Percentiles rank a stretch among this genome's conserved stretches.
phyloP scores from a whole-genome alignment of 2,888 invertebrate species.

The Apeira syringaria region DNA sequence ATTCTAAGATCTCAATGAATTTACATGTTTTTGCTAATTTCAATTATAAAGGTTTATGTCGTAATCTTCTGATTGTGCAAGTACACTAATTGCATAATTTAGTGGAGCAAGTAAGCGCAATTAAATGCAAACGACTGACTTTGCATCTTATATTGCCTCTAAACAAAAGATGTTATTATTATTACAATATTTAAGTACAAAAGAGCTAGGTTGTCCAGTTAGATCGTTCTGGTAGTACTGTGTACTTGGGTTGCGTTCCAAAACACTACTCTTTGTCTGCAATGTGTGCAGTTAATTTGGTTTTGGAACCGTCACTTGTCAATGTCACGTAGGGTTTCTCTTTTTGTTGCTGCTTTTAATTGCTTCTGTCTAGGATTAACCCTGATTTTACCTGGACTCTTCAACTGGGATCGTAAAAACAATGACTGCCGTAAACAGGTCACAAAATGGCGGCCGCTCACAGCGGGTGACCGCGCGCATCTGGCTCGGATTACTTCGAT shows the following conservation, averaged over 20 bases:
- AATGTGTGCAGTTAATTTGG: too few relatives aligned
- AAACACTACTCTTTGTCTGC: too few relatives aligned
- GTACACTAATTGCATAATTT: conserved; percentile 11
- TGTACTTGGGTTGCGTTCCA: background rate
- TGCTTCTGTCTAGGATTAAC: too few relatives aligned
- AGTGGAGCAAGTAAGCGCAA: conserved; percentile 28
- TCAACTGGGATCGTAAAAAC: too few relatives aligned
- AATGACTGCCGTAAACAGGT: too few relatives aligned
- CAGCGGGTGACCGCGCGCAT: too few relatives aligned
- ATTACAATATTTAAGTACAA: conserved; percentile 10
- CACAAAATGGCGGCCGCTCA: too few relatives aligned
- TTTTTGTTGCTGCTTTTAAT: too few relatives aligned
- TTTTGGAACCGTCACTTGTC: too few relatives aligned
- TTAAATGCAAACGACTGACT: conserved; percentile 35
- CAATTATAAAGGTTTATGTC: conserved; percentile 38
- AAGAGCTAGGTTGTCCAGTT: background rate
- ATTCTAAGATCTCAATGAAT: background rate
- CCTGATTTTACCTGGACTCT: too few relatives aligned
- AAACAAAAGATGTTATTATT: conserved; percentile 21
- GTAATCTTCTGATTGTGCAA: conserved; percentile 8
- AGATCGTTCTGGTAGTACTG: background rate
- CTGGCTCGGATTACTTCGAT: too few relatives aligned
- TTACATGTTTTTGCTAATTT: conserved; percentile 40
- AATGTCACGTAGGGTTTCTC: too few relatives aligned
- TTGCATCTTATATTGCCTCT: conserved; percentile 47